Evolutionary conservation across 2,797 vertebrate genomes (phyloP).

Genomic region (Antennarius maculatus): DNA sequence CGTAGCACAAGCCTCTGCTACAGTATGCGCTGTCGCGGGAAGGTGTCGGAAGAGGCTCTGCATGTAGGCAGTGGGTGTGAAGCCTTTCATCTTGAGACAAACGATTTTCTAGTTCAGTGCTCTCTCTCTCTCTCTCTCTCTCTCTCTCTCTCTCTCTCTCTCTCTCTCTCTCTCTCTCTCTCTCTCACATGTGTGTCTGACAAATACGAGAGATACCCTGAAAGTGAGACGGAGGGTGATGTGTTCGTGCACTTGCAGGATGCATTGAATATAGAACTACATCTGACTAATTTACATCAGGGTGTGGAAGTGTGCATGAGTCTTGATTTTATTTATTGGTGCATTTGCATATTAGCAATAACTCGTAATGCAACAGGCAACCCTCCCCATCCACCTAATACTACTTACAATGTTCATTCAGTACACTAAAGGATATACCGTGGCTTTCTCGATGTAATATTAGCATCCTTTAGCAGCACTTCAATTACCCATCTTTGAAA

Average conservation of each 20-base stretch:
- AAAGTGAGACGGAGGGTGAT: constrained; percentile 38
- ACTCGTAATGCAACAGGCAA: constrained; percentile 79
- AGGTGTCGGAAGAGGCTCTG: constrained; percentile 82
- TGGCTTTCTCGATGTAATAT: constrained; percentile 67
- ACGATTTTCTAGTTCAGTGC: constrained; percentile 80
- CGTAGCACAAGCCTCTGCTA: constrained; percentile 77
- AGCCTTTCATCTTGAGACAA: constrained; percentile 86
- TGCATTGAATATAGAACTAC: constrained; percentile 41
- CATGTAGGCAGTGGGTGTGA: constrained; percentile 86
- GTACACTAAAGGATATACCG: constrained; percentile 49
- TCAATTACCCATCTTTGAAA: constrained; percentile 77
- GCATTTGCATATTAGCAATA: constrained; percentile 49
- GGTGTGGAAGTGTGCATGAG: constrained; percentile 63
- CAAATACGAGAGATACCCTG: constrained; percentile 40
- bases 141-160: constrained; percentile 24
- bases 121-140: constrained; percentile 57
- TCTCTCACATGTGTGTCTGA: constrained; percentile 63
- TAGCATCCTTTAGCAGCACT: constrained; percentile 72
- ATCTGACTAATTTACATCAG: constrained; percentile 48
- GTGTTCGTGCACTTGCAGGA: constrained; percentile 45
- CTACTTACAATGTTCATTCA: constrained; percentile 60
- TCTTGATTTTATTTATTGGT: constrained; percentile 46
- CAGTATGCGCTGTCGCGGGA: constrained; percentile 80
- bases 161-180: background rate
- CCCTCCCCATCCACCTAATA: constrained; percentile 53